phyloP scores from a whole-genome alignment of 1,140 invertebrate species.

The Temnothorax longispinosus region DNA sequence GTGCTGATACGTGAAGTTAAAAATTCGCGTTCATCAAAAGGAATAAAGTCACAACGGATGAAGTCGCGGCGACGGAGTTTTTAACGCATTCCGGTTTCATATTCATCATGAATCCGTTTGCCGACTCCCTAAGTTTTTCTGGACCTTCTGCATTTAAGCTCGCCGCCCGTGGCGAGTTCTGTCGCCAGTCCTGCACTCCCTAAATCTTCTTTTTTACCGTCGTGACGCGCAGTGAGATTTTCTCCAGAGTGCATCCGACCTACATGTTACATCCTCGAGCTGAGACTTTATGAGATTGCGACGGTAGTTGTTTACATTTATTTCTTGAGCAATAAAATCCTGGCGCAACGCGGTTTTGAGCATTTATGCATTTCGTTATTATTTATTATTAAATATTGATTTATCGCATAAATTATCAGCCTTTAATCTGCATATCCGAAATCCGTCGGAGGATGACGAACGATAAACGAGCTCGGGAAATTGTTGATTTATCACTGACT shows the following conservation, averaged over 20 bases:
- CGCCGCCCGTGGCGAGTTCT: constrained; percentile 3
- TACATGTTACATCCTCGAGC: constrained; percentile 1
- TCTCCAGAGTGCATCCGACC: constrained; percentile 13
- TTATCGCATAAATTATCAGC: background rate
- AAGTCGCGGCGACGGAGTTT: background rate
- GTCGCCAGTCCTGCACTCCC: constrained; percentile 6
- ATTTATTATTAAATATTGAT: background rate
- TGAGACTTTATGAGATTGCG: constrained; percentile 25
- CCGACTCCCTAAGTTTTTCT: constrained; percentile 15
- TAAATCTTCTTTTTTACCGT: constrained; percentile 50
- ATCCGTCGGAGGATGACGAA: background rate
- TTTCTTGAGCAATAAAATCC: background rate
- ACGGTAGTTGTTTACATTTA: background rate
- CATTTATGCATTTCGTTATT: background rate
- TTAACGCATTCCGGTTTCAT: constrained; percentile 54
- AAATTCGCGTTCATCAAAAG: constrained; percentile 57
- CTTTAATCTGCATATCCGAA: constrained; percentile 8
- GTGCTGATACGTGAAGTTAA: constrained; percentile 41
- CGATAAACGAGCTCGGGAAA: background rate
- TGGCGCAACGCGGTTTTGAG: background rate
- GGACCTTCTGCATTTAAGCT: constrained; percentile 9
- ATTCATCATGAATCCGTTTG: constrained; percentile 48
- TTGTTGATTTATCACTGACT: constrained; percentile 40
- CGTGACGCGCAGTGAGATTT: constrained; percentile 10
- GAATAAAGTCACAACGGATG: constrained; percentile 14